Evolutionary conservation across 2,113 vertebrate genomes (phyloP), one percentile per base, ranked within the genome.

Genomic region (Rhinolophus sinicus): DNA sequence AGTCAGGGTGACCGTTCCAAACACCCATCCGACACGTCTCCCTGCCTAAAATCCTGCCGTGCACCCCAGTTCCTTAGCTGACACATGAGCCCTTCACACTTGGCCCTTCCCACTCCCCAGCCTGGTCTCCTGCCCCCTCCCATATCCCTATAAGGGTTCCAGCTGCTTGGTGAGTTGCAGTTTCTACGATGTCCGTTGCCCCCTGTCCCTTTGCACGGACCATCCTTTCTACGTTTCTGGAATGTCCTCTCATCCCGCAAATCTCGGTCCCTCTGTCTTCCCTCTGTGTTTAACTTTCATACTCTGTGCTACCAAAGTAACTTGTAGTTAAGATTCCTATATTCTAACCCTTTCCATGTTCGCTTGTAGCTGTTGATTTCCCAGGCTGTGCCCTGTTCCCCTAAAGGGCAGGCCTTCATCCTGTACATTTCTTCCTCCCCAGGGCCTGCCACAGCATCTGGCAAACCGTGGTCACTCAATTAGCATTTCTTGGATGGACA

Each of bases 41-140:
- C 14, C 56, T n/a, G n/a, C 26, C 30, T 56, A 13, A n/a, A 19
- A 21, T 30, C 70, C n/a, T 67, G 50, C 38, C 28, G 5, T 4
- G 28, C 6, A 1, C 35, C 5, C 35, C 35, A 0, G 44, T 50
- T 33, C 62, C 40, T 26, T 2, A 5, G 16, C 1, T 16, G 44
- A 30, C 35, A 44, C 8, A 0, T 5, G 28, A 52, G 33, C 26
- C 47, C 33, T 9, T 60, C 38, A 18, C 2, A 0, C 54, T 28
- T 8, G 47, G 35, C 30, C 26, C 44, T n/a, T 22, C 11, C 47
- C 10, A 2, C 14, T 15, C 54, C 47, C 26, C 50, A 16, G 10
- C 18, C 35, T 40, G 11, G 33, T 54, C 12, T 4, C 26, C 62
- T 0, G 0, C 0, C 3, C 60, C 13, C 26, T 30, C 35, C 16